phyloP scores from a whole-genome alignment of 2,888 invertebrate genomes.

The Caenorhabditis wallacei region DNA sequence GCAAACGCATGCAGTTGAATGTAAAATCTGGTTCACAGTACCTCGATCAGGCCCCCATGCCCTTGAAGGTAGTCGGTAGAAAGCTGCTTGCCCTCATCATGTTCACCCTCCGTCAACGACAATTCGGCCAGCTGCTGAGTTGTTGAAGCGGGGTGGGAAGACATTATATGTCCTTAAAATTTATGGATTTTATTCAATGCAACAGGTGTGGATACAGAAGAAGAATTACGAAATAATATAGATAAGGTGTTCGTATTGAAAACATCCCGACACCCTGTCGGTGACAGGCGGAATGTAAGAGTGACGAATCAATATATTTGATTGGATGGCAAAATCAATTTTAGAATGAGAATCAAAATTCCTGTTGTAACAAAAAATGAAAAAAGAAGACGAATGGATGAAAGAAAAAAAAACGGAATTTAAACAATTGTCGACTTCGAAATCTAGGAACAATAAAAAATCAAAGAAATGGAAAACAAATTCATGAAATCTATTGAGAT shows the following conservation, averaged over 20 bases:
- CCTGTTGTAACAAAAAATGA: too few relatives aligned
- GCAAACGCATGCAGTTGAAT: slow-evolving; percentile 6
- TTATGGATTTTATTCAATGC: slow-evolving; percentile 1
- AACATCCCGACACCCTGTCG: too few relatives aligned
- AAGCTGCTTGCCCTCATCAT: slow-evolving; percentile 57
- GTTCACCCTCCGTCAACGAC: slow-evolving; percentile 72
- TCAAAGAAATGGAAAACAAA: too few relatives aligned
- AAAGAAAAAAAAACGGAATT: too few relatives aligned
- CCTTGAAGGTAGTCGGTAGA: slow-evolving; percentile 54
- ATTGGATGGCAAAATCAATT: too few relatives aligned
- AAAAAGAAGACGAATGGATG: too few relatives aligned
- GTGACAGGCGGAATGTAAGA: too few relatives aligned
- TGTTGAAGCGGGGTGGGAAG: slow-evolving; percentile 47
- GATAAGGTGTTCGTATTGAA: background rate
- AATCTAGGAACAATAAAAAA: too few relatives aligned
- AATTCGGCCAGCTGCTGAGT: slow-evolving; percentile 77
- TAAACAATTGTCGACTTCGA: too few relatives aligned
- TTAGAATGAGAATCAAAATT: too few relatives aligned
- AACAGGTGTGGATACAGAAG: background rate
- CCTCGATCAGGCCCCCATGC: slow-evolving; percentile 51
- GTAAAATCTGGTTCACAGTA: slow-evolving; percentile 48
- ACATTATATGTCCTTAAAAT: slow-evolving; percentile 36
- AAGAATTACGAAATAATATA: background rate
- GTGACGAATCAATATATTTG: too few relatives aligned
- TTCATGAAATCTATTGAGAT: too few relatives aligned